These are phyloP conservation scores for Numida meleagris DNA, from an alignment of 2,113 vertebrate genomes.

Conservation along the genomic window DNA sequence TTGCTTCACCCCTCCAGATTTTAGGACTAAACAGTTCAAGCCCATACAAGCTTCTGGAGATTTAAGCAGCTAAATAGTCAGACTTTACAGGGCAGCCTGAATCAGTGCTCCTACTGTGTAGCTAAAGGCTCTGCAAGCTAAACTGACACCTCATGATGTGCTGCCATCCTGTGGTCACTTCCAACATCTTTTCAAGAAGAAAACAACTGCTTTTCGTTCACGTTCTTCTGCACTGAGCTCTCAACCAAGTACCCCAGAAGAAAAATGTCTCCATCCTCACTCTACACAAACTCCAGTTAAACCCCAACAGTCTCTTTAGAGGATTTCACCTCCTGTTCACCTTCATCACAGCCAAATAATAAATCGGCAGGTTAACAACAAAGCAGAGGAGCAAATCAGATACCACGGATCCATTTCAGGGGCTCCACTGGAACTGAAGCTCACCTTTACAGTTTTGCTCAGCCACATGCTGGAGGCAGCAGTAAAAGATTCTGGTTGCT, in stretches of 20 bases:
- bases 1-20: fast-evolving
- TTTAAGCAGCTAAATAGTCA: background rate
- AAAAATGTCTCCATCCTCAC: background rate
- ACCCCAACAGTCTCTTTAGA: fast-evolving
- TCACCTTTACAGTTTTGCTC: background rate
- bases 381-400: too few species aligned
- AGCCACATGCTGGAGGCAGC: background rate
- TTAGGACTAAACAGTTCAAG: fast-evolving
- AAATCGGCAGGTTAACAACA: background rate
- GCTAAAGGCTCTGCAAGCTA: background rate
- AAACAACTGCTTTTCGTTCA: fast-evolving
- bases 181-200: background rate
- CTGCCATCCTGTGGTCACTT: constrained; percentile 3
- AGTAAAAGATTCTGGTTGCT: background rate
- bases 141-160: background rate
- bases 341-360: background rate
- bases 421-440: background rate
- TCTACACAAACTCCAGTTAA: background rate
- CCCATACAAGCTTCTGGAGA: too few species aligned
- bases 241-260: fast-evolving
- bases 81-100: background rate
- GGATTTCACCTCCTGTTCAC: background rate
- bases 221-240: fast-evolving
- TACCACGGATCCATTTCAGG: fast-evolving
- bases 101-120: background rate